Percentiles rank a stretch among this genome's conserved stretches.
phyloP scores from a whole-genome alignment of 2,797 vertebrate species.

The Centroberyx gerrardi region DNA sequence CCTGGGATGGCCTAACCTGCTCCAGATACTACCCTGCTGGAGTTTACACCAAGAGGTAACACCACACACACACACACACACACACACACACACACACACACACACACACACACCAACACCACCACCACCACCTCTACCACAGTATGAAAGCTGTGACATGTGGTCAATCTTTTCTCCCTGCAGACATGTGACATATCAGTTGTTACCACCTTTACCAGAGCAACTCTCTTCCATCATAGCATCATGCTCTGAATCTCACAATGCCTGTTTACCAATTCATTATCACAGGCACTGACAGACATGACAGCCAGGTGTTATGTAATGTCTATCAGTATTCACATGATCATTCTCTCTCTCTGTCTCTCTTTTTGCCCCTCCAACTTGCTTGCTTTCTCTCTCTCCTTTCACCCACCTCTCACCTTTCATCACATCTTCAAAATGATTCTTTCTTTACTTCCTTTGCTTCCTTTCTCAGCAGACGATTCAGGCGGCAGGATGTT shows the following conservation, averaged over 20 bases:
- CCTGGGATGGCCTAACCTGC: conserved; percentile 96
- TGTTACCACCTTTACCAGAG: conserved; percentile 46
- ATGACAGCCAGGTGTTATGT: conserved; percentile 49
- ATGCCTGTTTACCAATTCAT: conserved; percentile 39
- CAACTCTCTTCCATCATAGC: conserved; percentile 21
- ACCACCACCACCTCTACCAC: not conserved
- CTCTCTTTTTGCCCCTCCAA: conserved; percentile 9
- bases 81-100: not conserved
- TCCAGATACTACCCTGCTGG: conserved; percentile 92
- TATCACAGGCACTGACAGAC: conserved; percentile 42
- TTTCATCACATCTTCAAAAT: conserved; percentile 56
- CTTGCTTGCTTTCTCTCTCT: conserved; percentile 20
- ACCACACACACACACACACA: conserved; percentile 7
- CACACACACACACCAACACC: not conserved
- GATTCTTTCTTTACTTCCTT: conserved; percentile 34
- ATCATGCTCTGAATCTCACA: conserved; percentile 55
- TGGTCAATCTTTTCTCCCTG: not conserved
- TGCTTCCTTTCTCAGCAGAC: conserved; percentile 79
- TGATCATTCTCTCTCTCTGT: conserved; percentile 26
- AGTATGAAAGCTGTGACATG: conserved; percentile 4
- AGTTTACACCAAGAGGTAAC: conserved; percentile 92
- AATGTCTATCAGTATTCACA: conserved; percentile 55
- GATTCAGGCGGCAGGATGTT: conserved; percentile 97
- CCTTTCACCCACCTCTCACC: conserved; percentile 25
- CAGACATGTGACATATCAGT: conserved; percentile 37